Percentiles rank a stretch among this genome's conserved stretches.
Conservation (phyloP, 2,797 vertebrate genomes). For the Melanitta fusca region DNA sequence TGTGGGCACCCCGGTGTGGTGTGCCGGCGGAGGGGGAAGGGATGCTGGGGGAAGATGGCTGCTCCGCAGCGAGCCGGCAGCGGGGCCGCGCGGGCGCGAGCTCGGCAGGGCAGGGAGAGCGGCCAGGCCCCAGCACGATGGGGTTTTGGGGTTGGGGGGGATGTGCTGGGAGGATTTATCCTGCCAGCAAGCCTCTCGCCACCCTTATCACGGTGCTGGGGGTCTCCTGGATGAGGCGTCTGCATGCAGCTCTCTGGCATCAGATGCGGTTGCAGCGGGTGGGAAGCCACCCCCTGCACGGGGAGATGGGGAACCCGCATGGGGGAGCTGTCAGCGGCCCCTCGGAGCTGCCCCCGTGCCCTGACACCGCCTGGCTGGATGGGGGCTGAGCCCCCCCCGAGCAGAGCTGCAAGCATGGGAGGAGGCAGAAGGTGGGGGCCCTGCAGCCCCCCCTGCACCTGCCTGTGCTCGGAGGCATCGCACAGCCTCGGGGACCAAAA, state of each 20-base stretch:
- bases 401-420: background rate
- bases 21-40: constrained; percentile 55
- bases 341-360: rapidly evolving
- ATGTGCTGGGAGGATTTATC: background rate
- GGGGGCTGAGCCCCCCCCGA: background rate
- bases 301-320: no score
- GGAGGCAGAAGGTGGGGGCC: rapidly evolving
- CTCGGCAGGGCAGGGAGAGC: background rate
- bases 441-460: background rate
- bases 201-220: background rate
- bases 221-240: background rate
- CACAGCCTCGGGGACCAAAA: background rate
- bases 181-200: background rate
- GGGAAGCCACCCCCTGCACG: background rate
- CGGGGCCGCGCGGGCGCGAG: background rate
- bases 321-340: background rate
- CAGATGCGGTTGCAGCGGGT: background rate
- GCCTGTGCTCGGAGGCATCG: background rate
- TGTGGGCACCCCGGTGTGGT: background rate
- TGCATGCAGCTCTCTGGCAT: background rate
- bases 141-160: background rate
- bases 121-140: background rate
- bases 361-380: background rate
- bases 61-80: constrained; percentile 17
- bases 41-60: constrained; percentile 64